These are phyloP conservation scores for Sarcophaga carnaria DNA, from an alignment of 2,888 invertebrate genomes.

Conservation along the genomic window DNA sequence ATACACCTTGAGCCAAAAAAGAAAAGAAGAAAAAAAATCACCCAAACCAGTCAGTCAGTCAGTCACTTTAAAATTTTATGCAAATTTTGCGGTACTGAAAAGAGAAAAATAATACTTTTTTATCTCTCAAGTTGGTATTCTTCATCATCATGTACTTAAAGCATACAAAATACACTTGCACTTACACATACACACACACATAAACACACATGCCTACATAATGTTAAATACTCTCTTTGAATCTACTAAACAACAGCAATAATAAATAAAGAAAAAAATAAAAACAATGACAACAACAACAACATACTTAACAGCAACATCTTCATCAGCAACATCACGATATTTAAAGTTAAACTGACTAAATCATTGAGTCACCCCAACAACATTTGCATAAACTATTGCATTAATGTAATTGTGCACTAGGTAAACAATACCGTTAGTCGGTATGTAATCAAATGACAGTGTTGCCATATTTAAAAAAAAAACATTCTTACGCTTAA, in stretches of 20 bases:
- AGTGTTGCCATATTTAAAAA: too few relatives aligned
- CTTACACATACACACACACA: constrained; percentile 12
- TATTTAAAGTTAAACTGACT: constrained; percentile 26
- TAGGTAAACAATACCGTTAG: too few relatives aligned
- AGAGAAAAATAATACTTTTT: constrained; percentile 45
- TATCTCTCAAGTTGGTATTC: constrained; percentile 61
- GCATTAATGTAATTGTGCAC: not conserved
- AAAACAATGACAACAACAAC: not conserved
- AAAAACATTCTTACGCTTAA: too few relatives aligned
- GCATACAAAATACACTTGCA: not conserved
- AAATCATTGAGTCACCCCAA: not conserved
- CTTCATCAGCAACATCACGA: constrained; percentile 30
- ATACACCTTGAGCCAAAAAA: constrained; percentile 62
- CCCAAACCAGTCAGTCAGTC: not conserved
- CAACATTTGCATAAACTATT: not conserved
- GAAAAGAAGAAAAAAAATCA: constrained; percentile 41
- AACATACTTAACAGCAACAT: not conserved
- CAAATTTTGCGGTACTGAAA: constrained; percentile 61
- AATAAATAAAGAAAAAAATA: not conserved
- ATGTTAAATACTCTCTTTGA: not conserved
- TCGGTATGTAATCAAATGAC: too few relatives aligned
- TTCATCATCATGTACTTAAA: constrained; percentile 37
- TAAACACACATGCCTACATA: not conserved
- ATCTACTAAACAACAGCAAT: constrained; percentile 9
- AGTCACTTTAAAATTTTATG: constrained; percentile 68